Percentiles rank a stretch among this genome's conserved stretches.
phyloP scores from a whole-genome alignment of 2,888 invertebrate genomes.

The Carterocephalus palaemon region DNA sequence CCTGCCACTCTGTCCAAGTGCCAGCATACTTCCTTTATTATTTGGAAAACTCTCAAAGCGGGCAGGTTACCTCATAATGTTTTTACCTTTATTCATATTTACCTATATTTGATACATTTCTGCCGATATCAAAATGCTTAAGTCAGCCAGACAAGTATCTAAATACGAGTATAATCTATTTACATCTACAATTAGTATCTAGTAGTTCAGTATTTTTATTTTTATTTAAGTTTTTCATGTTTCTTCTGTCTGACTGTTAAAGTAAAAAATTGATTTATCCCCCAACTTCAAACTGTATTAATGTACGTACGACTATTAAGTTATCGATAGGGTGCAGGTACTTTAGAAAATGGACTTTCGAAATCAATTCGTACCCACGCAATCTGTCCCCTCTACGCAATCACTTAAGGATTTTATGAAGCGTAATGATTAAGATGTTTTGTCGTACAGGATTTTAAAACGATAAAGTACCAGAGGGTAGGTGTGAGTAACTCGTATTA shows the following conservation, averaged over 20 bases:
- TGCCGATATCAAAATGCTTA: too few species aligned
- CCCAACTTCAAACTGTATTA: slow-evolving; percentile 22
- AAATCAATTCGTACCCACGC: slow-evolving; percentile 72
- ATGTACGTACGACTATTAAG: slow-evolving; percentile 30
- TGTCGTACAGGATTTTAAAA: slow-evolving; percentile 61
- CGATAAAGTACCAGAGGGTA: slow-evolving; percentile 42
- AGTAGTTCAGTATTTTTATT: too few species aligned
- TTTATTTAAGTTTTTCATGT: too few species aligned
- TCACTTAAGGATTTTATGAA: slow-evolving; percentile 78
- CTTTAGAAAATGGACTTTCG: slow-evolving; percentile 66
- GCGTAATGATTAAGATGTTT: slow-evolving; percentile 78
- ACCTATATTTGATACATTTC: too few species aligned
- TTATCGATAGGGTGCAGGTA: slow-evolving; percentile 45
- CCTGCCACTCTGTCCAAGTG: too few species aligned
- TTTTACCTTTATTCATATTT: too few species aligned
- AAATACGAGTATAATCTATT: too few species aligned
- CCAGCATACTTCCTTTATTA: too few species aligned
- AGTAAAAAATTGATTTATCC: slow-evolving; percentile 18
- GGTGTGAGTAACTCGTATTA: slow-evolving; percentile 31
- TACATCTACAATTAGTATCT: too few species aligned
- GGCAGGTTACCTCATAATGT: too few species aligned
- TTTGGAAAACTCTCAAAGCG: too few species aligned
- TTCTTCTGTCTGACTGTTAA: slow-evolving; percentile 1
- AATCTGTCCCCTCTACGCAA: slow-evolving; percentile 63
- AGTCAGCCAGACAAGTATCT: too few species aligned